Conservation (phyloP, 2,113 vertebrate genomes). For the Eleginops maclovinus region DNA sequence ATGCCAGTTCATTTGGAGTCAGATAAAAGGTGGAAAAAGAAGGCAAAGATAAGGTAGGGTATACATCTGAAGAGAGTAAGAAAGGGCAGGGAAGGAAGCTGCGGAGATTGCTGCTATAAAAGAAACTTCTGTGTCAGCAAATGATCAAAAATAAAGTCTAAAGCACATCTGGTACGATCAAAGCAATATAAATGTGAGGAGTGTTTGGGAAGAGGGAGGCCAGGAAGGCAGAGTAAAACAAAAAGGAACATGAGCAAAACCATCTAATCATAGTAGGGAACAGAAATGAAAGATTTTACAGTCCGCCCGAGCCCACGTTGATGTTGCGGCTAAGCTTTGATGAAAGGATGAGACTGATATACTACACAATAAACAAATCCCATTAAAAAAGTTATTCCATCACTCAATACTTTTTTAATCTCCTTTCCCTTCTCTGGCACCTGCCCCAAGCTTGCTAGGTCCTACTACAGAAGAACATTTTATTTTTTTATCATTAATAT, state of each 20-base stretch:
- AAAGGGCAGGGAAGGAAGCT: neutral
- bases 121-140: conserved; percentile 38
- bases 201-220: neutral
- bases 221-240: neutral
- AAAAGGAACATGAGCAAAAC: neutral
- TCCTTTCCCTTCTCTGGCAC: neutral
- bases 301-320: neutral
- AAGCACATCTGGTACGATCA: conserved; percentile 27
- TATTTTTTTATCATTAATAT: neutral
- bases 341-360: neutral
- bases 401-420: neutral
- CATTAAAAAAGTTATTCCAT: neutral
- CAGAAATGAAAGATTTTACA: neutral
- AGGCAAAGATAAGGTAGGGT: neutral
- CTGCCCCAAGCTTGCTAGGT: neutral
- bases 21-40: neutral
- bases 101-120: neutral
- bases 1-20: neutral
- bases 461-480: neutral
- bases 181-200: conserved; percentile 6
- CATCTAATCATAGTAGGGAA: neutral
- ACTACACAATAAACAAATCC: neutral
- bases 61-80: neutral
- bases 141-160: conserved; percentile 24
- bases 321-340: neutral